These are phyloP conservation scores for Sparidentex hasta DNA, from an alignment of 2,797 vertebrate species.

Conservation along the genomic window DNA sequence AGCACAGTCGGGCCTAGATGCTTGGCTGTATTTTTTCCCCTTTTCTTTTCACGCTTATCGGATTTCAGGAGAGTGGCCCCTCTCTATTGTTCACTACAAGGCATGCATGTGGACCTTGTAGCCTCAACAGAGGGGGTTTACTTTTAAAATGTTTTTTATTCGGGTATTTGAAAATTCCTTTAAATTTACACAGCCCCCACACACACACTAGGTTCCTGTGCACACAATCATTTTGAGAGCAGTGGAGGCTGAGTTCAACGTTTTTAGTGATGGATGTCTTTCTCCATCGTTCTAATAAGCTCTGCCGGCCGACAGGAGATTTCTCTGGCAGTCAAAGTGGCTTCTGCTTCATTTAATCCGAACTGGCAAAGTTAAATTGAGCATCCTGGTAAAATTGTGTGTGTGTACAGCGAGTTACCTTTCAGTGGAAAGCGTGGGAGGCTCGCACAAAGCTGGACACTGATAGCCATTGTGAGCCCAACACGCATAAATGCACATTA, in stretches of 20 bases:
- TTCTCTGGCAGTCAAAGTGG: constrained; percentile 72
- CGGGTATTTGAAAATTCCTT: constrained; percentile 58
- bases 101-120: constrained; percentile 86
- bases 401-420: constrained; percentile 76
- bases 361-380: constrained; percentile 83
- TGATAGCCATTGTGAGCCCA: constrained; percentile 75
- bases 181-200: constrained; percentile 41
- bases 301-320: constrained; percentile 64
- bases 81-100: constrained; percentile 88
- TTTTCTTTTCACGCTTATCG: constrained; percentile 88
- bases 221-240: constrained; percentile 41
- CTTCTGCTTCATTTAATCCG: constrained; percentile 84
- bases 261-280: constrained; percentile 80
- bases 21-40: constrained; percentile 50
- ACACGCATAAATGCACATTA: constrained; percentile 80
- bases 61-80: constrained; percentile 90
- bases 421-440: constrained; percentile 68
- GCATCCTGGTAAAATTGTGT: constrained; percentile 77
- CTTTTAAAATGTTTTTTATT: constrained; percentile 72
- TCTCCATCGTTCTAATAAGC: constrained; percentile 80
- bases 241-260: constrained; percentile 48
- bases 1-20: constrained; percentile 81
- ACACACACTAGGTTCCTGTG: constrained; percentile 6
- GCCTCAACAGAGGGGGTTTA: constrained; percentile 60
- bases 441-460: constrained; percentile 73